A percentile compares a stretch with the other conserved stretches of the same genome.
Conservation (phyloP, 2,113 vertebrate genomes). For the Chionis minor region DNA sequence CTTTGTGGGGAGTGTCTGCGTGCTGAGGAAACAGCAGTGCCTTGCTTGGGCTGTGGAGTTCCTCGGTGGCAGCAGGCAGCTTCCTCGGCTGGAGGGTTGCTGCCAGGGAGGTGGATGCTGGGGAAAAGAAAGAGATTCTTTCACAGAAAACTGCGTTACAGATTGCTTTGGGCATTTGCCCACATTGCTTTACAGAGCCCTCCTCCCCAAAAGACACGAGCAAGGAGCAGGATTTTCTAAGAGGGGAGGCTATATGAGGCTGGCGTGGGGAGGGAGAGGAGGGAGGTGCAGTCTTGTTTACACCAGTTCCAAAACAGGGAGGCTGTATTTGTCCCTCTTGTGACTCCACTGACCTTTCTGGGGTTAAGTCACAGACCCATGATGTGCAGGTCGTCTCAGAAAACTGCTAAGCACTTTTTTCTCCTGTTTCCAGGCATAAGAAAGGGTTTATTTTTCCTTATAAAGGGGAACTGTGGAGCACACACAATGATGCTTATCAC, state of each 20-base stretch:
- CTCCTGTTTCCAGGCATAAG: neutral
- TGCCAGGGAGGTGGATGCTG: neutral
- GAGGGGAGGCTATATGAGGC: neutral
- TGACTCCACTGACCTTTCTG: neutral
- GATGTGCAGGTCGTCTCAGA: neutral
- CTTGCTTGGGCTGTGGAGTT: neutral
- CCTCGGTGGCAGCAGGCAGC: neutral
- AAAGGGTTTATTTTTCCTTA: neutral
- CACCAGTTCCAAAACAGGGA: neutral
- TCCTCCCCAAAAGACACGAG: neutral
- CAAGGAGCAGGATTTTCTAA: neutral
- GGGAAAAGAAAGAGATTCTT: neutral
- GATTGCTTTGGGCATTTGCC: neutral
- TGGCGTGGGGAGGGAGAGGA: neutral
- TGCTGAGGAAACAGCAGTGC: neutral
- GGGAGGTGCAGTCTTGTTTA: no score
- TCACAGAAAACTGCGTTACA: neutral
- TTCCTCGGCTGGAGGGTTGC: neutral
- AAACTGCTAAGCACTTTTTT: neutral
- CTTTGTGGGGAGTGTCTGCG: neutral
- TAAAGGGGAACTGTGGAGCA: neutral
- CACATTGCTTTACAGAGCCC: neutral
- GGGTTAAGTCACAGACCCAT: neutral
- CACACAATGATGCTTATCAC: neutral
- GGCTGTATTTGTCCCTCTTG: neutral